Base-by-base conservation (phyloP, 2,888 invertebrate species). In the Hermaeophaga mercurialis region DNA sequence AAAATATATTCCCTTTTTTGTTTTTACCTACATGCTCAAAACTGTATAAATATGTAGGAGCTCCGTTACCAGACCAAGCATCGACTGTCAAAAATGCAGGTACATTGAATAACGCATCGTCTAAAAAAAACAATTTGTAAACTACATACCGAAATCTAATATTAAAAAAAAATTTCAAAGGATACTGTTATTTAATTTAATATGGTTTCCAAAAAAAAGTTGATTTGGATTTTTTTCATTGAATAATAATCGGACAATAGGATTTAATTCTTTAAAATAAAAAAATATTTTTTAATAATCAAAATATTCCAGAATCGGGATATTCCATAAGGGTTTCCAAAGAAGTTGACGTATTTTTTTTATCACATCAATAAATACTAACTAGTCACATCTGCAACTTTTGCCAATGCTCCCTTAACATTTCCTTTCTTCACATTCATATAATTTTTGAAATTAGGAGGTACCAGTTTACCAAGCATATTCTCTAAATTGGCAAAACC, bases 51-150 rank as follows among this genome's bases (percentile, higher is more conserved):
- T 81, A 90, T 0, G 89, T 83, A 0, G 85, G 82, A 0, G 85
- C 83, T 1, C 80, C 78, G 41, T 62, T 64, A 57, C 85, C 84
- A 0, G 79, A 73, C 91, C 91, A 91, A n/a, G 84, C 80, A 60
- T 85, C 80, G 0, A 85, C 86, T 3, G 86, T 87, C 44, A 89
- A 77, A 70, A 86, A 88, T 1, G 89, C 89, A 1, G 91, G 91
- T 47, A 88, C 82, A 71, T 90, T 90, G 70, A 90, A 91, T 12
- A 91, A 73, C 0, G 88, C 88, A 71, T 91, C 90, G 17, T 85
- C 89, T 82, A 77, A 56, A 73, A 67, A n/a, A n/a, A n/a, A n/a
- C n/a, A n/a, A n/a, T n/a, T n/a, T n/a, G n/a, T n/a, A n/a, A n/a
- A n/a, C n/a, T n/a, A n/a, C n/a, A n/a, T n/a, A n/a, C n/a, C n/a